These are phyloP conservation scores for Distichodus sexfasciatus DNA, from an alignment of 2,797 vertebrate genomes.

Conservation along the genomic window DNA sequence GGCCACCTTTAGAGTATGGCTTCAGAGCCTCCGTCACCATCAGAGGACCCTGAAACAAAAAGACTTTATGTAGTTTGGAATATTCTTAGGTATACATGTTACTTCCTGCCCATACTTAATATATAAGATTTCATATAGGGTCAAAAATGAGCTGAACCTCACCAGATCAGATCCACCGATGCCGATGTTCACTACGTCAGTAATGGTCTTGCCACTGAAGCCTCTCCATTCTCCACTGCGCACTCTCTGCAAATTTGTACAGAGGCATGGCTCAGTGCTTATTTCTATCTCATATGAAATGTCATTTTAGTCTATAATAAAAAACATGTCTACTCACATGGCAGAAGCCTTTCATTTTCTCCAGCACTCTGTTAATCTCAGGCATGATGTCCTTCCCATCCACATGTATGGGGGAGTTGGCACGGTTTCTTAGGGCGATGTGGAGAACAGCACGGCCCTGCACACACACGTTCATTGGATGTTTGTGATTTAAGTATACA, in stretches of 20 bases:
- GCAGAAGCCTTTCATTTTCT: slow-evolving; percentile 95
- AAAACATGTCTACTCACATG: slow-evolving; percentile 73
- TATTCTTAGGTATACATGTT: too few species aligned
- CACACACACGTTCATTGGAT: background rate
- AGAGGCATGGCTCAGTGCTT: background rate
- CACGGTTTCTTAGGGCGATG: slow-evolving; percentile 91
- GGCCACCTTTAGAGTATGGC: slow-evolving; percentile 87
- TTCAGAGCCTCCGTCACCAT: slow-evolving; percentile 98
- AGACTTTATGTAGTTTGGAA: too few species aligned
- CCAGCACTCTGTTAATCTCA: slow-evolving; percentile 89
- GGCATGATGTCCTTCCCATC: slow-evolving; percentile 93
- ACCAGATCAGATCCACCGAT: slow-evolving; percentile 97
- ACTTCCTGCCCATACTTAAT: too few species aligned
- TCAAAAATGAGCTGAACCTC: too few species aligned
- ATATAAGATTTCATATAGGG: too few species aligned
- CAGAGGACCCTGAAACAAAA: slow-evolving; percentile 82
- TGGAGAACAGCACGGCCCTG: slow-evolving; percentile 94
- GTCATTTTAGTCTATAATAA: background rate
- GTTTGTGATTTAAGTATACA: too few species aligned
- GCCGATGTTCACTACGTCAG: slow-evolving; percentile 93
- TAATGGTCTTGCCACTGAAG: slow-evolving; percentile 89
- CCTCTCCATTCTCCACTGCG: slow-evolving; percentile 95
- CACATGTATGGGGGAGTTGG: slow-evolving; percentile 85
- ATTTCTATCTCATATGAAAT: background rate
- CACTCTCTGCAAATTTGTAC: slow-evolving; percentile 75